Conservation (phyloP, 1,140 invertebrate genomes). For the Zaprionus tsacasi region DNA sequence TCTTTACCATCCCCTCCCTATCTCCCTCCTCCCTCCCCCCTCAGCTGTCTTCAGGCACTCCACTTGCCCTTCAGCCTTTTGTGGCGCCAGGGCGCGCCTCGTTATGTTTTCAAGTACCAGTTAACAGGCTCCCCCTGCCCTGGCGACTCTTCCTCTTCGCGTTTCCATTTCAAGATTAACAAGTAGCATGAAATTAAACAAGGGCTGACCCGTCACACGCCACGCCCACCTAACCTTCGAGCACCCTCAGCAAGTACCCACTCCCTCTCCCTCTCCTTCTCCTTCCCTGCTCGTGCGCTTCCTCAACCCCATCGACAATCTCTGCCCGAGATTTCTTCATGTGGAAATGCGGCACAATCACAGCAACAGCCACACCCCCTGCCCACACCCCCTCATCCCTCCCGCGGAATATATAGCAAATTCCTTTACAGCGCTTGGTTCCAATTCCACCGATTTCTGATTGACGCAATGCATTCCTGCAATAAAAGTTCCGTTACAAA, state of each 20-base stretch:
- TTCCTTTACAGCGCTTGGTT: conserved; percentile 1
- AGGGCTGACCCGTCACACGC: conserved; percentile 56
- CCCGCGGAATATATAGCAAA: neutral
- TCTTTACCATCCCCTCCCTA: neutral
- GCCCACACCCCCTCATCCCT: conserved; percentile 18
- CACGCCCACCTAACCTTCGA: conserved; percentile 9
- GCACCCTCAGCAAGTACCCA: neutral
- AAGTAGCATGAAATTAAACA: conserved; percentile 68
- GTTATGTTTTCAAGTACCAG: conserved; percentile 66
- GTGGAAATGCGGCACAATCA: conserved; percentile 43
- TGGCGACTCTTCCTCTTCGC: neutral
- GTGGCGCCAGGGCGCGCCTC: neutral
- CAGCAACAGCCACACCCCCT: conserved; percentile 14
- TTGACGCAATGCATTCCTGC: conserved; percentile 41
- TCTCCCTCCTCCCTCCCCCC: neutral
- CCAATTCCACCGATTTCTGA: conserved; percentile 17
- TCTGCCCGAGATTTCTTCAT: conserved; percentile 34
- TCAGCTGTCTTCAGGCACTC: neutral
- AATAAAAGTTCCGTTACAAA: conserved; percentile 38
- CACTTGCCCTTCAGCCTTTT: conserved; percentile 7
- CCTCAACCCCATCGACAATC: neutral
- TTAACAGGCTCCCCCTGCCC: conserved; percentile 45
- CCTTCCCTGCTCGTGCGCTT: neutral
- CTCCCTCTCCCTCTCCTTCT: neutral
- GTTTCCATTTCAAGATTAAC: conserved; percentile 63